Conservation (phyloP, 2,113 vertebrate genomes). For the Macquaria australasica region DNA sequence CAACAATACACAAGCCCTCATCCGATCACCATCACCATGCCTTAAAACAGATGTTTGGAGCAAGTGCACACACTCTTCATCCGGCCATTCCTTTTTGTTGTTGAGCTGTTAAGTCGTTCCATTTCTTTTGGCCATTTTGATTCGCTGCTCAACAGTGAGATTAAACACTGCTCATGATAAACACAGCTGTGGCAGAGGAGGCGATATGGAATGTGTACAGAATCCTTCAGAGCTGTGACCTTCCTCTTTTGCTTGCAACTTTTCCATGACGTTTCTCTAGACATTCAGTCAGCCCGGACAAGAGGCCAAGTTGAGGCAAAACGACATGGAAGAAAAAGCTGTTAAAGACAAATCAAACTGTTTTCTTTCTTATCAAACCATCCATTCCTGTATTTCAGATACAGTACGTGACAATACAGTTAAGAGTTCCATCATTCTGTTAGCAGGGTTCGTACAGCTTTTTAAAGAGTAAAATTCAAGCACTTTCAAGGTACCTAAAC, state of each 20-base stretch:
- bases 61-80: conserved; percentile 8
- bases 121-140: conserved; percentile 27
- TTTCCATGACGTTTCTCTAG: conserved; percentile 43
- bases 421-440: background rate
- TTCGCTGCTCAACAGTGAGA: conserved; percentile 17
- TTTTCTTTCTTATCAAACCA: background rate
- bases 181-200: conserved; percentile 61
- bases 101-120: background rate
- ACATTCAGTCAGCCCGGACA: conserved; percentile 16
- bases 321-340: background rate
- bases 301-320: background rate
- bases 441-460: no score
- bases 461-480: no score
- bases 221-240: conserved; percentile 22
- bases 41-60: conserved; percentile 54
- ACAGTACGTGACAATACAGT: background rate
- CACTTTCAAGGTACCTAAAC: no score
- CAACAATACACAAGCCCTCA: background rate
- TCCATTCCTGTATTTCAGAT: background rate
- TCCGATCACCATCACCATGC: background rate
- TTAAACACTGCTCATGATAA: conserved; percentile 46
- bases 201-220: conserved; percentile 28
- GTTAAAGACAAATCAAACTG: background rate
- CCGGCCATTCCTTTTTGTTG: background rate
- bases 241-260: background rate